A percentile compares a stretch with the other conserved stretches of the same genome.
phyloP scores from a whole-genome alignment of 2,113 vertebrate genomes.

The Synodontis membranacea region DNA sequence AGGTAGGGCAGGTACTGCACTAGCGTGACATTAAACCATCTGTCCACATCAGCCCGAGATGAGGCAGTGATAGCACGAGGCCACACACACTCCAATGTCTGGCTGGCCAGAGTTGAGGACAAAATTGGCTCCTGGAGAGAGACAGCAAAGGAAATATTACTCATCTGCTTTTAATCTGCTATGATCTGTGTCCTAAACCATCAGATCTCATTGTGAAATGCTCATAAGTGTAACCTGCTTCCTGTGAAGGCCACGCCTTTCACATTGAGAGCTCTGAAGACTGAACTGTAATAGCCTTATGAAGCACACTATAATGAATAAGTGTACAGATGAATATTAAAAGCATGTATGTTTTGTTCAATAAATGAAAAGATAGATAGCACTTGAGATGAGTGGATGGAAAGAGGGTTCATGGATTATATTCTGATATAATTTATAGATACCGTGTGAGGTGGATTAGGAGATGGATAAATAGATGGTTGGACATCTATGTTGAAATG shows the following conservation, averaged over 20 bases:
- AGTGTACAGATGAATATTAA: background rate
- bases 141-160: background rate
- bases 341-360: background rate
- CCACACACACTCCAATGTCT: constrained; percentile 70
- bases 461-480: background rate
- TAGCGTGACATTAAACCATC: constrained; percentile 66
- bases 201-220: background rate
- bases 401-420: background rate
- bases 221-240: background rate
- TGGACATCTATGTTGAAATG: background rate
- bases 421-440: background rate
- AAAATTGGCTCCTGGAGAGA: constrained; percentile 62
- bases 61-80: constrained; percentile 61
- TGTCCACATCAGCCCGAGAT: constrained; percentile 56
- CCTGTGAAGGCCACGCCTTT: background rate
- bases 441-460: background rate
- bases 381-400: background rate
- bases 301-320: background rate
- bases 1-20: constrained; percentile 65
- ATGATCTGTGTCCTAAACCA: background rate
- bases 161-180: background rate
- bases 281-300: background rate
- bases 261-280: background rate
- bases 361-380: background rate
- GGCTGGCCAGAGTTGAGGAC: constrained; percentile 43